Base-by-base conservation (phyloP, 2,888 invertebrate genomes). In the Lithosia quadra region DNA sequence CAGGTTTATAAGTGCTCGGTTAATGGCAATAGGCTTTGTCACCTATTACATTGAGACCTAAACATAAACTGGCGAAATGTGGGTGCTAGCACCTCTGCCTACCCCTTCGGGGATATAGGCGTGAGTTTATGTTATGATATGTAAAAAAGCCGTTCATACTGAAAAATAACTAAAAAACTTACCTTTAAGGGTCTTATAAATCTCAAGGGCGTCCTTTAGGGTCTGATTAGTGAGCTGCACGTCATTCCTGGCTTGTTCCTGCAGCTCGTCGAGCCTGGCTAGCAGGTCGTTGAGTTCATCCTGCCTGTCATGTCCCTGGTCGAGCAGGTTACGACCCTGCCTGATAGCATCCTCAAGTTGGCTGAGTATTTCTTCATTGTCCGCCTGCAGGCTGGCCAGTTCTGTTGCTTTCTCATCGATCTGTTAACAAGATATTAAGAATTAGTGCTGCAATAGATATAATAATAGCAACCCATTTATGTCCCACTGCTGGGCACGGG, bases 181-280 rank as follows among this genome's bases (percentile, higher is more conserved):
- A 88, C 88, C 84, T 80, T 86, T 88, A 24, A 87, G 72, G 8
- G 87, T 87, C 64, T 85, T 86, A 36, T 87, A 87, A 15, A 87
- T 87, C 63, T 85, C 84, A 53, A 83, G 84, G 4, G 90, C 91
- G 28, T 90, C 91, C 98, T 78, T 81, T 21, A 81, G 69, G 1
- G 81, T 81, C 65, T 81, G 80, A 53, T 99, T 98, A 3, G 99
- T 99, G 65, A 97, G 96, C 68, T 97, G 96, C 0, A 99, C 98
- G 2, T 99, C 99, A 65, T 97, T 96, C 69, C 96, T 96, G 0
- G 99, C 99, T 83, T 96, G 97, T 7, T 96, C 97, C 65, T 97
- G 96, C 0, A 97, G 96, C 28, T 96, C 96, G 84, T 98, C 97
- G 10, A 98, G 96, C 73, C 97, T 97, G 0, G 97, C 97, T 68